Conservation (phyloP, 2,888 invertebrate species). For the Eudasyphora cyanicolor region DNA sequence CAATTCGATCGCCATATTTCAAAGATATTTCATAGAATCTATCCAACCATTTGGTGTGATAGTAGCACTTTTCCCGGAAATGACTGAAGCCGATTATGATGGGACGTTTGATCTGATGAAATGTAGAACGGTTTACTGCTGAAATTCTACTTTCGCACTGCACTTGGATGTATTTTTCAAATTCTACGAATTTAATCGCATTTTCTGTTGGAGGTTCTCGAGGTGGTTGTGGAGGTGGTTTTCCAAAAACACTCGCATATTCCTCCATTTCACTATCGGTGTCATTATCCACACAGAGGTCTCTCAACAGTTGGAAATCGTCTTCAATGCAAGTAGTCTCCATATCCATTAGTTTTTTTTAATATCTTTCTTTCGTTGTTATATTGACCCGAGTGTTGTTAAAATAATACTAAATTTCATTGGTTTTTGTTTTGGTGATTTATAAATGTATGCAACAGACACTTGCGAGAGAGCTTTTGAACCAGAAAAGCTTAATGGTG, state of each 20-base stretch:
- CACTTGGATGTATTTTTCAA: slow-evolving; percentile 26
- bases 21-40: slow-evolving; percentile 29
- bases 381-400: too few species aligned
- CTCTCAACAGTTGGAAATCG: not conserved
- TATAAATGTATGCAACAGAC: too few species aligned
- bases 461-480: too few species aligned
- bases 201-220: not conserved
- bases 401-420: too few species aligned
- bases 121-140: slow-evolving; percentile 7
- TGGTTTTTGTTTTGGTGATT: too few species aligned
- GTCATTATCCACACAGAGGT: slow-evolving; percentile 10
- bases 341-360: too few species aligned
- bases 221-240: not conserved
- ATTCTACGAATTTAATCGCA: not conserved
- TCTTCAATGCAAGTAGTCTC: not conserved
- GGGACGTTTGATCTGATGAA: slow-evolving; percentile 19
- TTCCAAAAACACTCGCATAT: too few species aligned
- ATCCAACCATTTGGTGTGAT: slow-evolving; percentile 46
- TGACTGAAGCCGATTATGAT: slow-evolving; percentile 40
- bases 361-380: too few species aligned
- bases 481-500: too few species aligned
- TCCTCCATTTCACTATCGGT: not conserved
- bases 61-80: slow-evolving; percentile 55
- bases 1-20: slow-evolving; percentile 46
- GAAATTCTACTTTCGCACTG: slow-evolving; percentile 13